phyloP scores from a whole-genome alignment of 2,113 vertebrate genomes.

The Micronycteris hirsuta region DNA sequence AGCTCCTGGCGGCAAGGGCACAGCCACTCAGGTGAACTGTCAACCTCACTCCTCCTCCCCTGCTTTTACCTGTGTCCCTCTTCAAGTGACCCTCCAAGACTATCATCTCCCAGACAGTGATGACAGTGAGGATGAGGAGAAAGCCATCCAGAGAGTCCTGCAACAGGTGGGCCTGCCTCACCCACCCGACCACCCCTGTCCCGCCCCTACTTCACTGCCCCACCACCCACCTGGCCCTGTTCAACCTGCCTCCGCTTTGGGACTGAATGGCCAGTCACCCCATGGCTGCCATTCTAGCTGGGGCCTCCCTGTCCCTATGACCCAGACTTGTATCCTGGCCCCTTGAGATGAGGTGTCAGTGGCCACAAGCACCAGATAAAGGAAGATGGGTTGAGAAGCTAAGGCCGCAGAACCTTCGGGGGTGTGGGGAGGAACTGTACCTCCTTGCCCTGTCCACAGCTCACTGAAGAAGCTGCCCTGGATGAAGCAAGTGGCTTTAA shows the following conservation, averaged over 20 bases:
- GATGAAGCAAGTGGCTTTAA: constrained; percentile 96
- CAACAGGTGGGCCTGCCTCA: constrained; percentile 83
- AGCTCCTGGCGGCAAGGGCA: neutral
- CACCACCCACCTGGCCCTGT: neutral
- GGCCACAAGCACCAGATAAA: neutral
- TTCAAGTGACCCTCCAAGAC: constrained; percentile 87
- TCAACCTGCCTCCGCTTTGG: neutral
- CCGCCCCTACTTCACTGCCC: neutral
- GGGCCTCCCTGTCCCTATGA: neutral
- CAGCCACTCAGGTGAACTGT: neutral
- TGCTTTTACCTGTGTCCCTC: neutral
- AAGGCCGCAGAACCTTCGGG: neutral
- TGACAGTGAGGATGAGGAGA: constrained; percentile 92
- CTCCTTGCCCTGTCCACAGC: constrained; percentile 77
- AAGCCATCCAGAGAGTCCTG: constrained; percentile 87
- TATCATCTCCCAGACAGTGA: constrained; percentile 89
- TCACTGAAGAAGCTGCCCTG: constrained; percentile 90
- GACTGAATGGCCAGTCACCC: neutral
- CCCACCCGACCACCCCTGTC: neutral
- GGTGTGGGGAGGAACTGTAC: neutral
- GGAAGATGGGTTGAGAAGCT: neutral
- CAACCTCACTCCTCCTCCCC: neutral
- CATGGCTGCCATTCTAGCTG: neutral
- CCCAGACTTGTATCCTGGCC: neutral
- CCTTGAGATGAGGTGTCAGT: neutral